phyloP scores from a whole-genome alignment of 30 jellyfish, hydroid and myxozoan species.

The Aurelia aurita complex sp. Pacific region DNA sequence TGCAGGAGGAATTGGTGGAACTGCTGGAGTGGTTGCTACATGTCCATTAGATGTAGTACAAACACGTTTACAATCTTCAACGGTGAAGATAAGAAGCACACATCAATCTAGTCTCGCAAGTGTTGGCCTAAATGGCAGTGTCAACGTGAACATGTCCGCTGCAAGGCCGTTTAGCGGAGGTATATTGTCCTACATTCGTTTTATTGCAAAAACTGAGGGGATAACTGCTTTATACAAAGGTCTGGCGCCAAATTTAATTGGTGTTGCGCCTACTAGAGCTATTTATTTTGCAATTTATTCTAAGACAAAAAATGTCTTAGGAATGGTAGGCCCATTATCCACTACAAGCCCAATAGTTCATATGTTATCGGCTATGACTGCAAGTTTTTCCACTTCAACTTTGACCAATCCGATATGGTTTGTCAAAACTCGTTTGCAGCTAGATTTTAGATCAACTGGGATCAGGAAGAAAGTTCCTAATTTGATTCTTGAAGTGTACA shows the following conservation, averaged over 20 bases:
- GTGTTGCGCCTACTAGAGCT: conserved; percentile 98
- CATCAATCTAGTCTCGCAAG: conserved; percentile 45
- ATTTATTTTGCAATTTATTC: conserved; percentile 92
- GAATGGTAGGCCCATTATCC: conserved; percentile 52
- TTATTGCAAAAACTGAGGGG: conserved; percentile 93
- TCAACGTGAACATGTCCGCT: conserved; percentile 44
- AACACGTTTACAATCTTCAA: conserved; percentile 94
- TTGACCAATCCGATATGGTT: conserved; percentile 98
- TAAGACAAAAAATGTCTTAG: conserved; percentile 64
- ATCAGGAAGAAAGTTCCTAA: conserved; percentile 42
- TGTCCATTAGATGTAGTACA: conserved; percentile 98
- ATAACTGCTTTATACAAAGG: conserved; percentile 88
- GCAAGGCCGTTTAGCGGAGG: conserved; percentile 80
- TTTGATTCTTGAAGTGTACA: conserved; percentile 76
- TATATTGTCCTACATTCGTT: conserved; percentile 75
- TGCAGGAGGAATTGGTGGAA: conserved; percentile 99
- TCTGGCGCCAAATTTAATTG: conserved; percentile 89
- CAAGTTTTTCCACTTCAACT: conserved; percentile 90
- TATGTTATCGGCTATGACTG: conserved; percentile 91
- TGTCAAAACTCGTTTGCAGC: conserved; percentile 94
- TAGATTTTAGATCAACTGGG: conserved; percentile 80
- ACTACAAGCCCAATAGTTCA: conserved; percentile 84
- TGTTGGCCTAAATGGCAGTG: conserved; percentile 51
- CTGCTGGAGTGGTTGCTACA: conserved; percentile 97
- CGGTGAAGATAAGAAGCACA: conserved; percentile 63